Evolutionary conservation across 2,888 invertebrate genomes (phyloP), one percentile per base, ranked within the genome.

Genomic region (Capitulum mitella): DNA sequence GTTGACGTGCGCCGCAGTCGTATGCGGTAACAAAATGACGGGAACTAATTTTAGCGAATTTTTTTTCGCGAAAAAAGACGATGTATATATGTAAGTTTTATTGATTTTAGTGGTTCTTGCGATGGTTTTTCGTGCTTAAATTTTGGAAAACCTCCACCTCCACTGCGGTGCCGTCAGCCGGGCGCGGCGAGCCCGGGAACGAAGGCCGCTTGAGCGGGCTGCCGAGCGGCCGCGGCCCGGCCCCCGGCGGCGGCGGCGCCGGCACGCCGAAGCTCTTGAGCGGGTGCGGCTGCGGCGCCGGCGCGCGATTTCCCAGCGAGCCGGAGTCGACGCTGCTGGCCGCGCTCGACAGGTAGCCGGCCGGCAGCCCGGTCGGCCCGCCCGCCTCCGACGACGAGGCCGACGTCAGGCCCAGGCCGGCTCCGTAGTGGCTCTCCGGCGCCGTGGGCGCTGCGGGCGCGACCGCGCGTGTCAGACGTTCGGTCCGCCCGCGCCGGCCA

Each of bases 261-360:
- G 93, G 93, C 54, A 93, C 92, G 83, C 92, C 92, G 84, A 93
- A 93, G 85, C 93, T 93, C 85, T 93, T 92, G 81, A 93, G 86
- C 26, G 93, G 92, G 87, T 93, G 92, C 16, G 64, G 3, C 8
- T 16, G 64, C 64, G 64, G 64, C 34, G 43, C 43, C 6, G 32
- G 16, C 1, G 34, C 34, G 16, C 64, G 64, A 32, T 64, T 64
- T 16, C 64, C 64, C 64, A 64, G 64, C 32, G 64, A 64, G 32
- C 32, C 64, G 14, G 64, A 64, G 64, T 64, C 64, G 64, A 32
- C 3, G 64, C 64, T 64, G 64, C 64, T 64, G 64, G 32, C 64
- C 16, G 64, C 10, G 34, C 64, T 64, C 10, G 64, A n/a, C 34
- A 34, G 34, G 34, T 64, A 64, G 64, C 64, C 64, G 64, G 34